phyloP scores from a whole-genome alignment of 1,140 invertebrate species.

The Triops longicaudatus region DNA sequence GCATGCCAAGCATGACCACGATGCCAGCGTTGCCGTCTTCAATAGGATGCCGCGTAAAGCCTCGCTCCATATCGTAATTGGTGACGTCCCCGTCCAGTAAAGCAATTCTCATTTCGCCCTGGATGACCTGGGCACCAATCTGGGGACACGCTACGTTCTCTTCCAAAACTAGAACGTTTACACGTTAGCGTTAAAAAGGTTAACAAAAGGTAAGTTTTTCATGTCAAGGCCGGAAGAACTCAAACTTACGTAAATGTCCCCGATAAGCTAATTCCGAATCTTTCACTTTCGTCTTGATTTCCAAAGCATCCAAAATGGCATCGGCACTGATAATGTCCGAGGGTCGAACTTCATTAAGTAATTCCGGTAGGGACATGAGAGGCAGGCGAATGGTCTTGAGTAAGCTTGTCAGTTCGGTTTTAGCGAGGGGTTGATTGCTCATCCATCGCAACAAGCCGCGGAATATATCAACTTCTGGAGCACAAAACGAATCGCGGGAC shows the following conservation, averaged over 20 bases:
- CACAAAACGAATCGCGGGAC: slow-evolving; percentile 88
- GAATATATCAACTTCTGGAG: slow-evolving; percentile 91
- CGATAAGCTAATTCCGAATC: slow-evolving; percentile 71
- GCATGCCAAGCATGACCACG: slow-evolving; percentile 73
- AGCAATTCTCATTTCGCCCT: slow-evolving; percentile 76
- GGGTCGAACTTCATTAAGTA: slow-evolving; percentile 77
- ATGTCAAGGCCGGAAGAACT: neutral
- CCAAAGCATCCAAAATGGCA: slow-evolving; percentile 87
- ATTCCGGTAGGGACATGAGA: slow-evolving; percentile 75
- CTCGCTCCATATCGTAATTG: slow-evolving; percentile 84
- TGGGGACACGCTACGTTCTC: slow-evolving; percentile 79
- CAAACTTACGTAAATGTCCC: slow-evolving; percentile 56
- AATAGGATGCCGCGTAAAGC: slow-evolving; percentile 87
- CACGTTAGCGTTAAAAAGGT: neutral
- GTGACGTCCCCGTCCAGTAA: slow-evolving; percentile 78
- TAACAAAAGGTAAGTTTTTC: neutral
- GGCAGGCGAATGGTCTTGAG: slow-evolving; percentile 62
- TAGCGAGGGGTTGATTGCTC: slow-evolving; percentile 41
- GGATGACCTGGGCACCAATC: slow-evolving; percentile 68
- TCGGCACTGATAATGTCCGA: slow-evolving; percentile 77
- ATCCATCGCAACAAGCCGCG: slow-evolving; percentile 78
- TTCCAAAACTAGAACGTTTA: slow-evolving; percentile 57
- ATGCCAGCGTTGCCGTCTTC: slow-evolving; percentile 69
- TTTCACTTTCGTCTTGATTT: slow-evolving; percentile 64
- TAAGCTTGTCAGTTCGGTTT: slow-evolving; percentile 32